Base-by-base conservation (phyloP, 1,140 invertebrate species). In the Rhynchophorus ferrugineus region DNA sequence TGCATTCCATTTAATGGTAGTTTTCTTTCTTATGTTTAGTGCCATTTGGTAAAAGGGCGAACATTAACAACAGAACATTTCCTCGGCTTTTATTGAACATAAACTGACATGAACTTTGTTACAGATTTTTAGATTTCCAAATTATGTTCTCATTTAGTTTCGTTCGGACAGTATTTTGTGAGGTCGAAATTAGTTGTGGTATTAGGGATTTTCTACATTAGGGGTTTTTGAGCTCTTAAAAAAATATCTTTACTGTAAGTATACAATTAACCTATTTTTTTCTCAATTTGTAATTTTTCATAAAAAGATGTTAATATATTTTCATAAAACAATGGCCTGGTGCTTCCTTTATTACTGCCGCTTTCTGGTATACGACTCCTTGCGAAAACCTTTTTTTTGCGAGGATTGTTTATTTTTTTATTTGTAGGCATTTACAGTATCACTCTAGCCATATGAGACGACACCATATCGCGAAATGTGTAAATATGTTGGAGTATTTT, bases 11-110 rank as follows among this genome's bases (percentile, higher is more conserved):
- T 54, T 47, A 47, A 59, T 53, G 51, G 50, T 61, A 62, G 59
- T 60, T 57, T 57, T 56, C 43, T 19, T 49, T 54, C 49, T 54
- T 51, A 59, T 57, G 61, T 54, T 57, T 56, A 62, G 61, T 62
- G 61, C 61, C 61, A 62, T 62, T 61, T 54, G 61, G 59, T 62
- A 58, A 58, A 58, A 54, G 58, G 60, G 55, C 60, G 46, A 49
- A 20, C 41, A 36, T 41, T 44, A 35, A 44, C 22, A 53, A 49
- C 18, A 42, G 39, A 39, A 44, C 45, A 48, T 42, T 47, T 39
- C 44, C 35, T 46, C 43, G 33, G 43, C 44, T 22, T 47, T 19
- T 38, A 48, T 47, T 47, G 47, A 41, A 20, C 0, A 11, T 13
- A 42, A 22, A 18, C 16, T 36, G 22, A 22, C 29, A 13, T 37